Evolutionary conservation across 2,888 invertebrate genomes (phyloP).

Genomic region (Clostera curtula): DNA sequence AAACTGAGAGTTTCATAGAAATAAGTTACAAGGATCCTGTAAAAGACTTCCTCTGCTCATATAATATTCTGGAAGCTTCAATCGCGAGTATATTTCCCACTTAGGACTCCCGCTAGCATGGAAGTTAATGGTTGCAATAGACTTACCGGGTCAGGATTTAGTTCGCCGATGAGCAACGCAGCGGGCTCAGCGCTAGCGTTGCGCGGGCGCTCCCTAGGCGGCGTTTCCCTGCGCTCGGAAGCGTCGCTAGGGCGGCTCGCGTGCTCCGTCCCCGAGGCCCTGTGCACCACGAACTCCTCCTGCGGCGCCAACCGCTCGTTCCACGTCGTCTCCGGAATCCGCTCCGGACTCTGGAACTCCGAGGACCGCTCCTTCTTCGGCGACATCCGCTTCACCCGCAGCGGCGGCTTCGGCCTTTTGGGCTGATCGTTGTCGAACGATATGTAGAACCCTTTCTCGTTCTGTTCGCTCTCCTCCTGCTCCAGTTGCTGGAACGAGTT

Average conservation of each 20-base stretch:
- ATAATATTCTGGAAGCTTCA: too few relatives aligned
- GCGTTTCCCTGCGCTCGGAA: constrained; percentile 32
- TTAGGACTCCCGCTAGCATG: too few relatives aligned
- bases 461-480: constrained; percentile 56
- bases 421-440: constrained; percentile 93
- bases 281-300: constrained; percentile 36
- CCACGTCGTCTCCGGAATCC: constrained; percentile 47
- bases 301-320: constrained; percentile 32
- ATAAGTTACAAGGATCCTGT: too few relatives aligned
- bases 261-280: constrained; percentile 20
- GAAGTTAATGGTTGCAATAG: too few relatives aligned
- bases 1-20: too few relatives aligned
- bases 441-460: constrained; percentile 93
- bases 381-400: constrained; percentile 83
- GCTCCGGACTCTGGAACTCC: constrained; percentile 45
- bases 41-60: too few relatives aligned
- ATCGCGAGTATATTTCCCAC: too few relatives aligned
- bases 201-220: constrained; percentile 35
- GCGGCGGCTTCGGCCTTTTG: constrained; percentile 90
- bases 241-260: constrained; percentile 30
- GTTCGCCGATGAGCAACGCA: constrained; percentile 59
- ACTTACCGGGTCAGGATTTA: constrained; percentile 59
- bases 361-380: constrained; percentile 80
- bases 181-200: constrained; percentile 43
- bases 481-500: constrained; percentile 80